Evolutionary conservation across 2,888 invertebrate genomes (phyloP).

Genomic region (Mellilla xanthometata): DNA sequence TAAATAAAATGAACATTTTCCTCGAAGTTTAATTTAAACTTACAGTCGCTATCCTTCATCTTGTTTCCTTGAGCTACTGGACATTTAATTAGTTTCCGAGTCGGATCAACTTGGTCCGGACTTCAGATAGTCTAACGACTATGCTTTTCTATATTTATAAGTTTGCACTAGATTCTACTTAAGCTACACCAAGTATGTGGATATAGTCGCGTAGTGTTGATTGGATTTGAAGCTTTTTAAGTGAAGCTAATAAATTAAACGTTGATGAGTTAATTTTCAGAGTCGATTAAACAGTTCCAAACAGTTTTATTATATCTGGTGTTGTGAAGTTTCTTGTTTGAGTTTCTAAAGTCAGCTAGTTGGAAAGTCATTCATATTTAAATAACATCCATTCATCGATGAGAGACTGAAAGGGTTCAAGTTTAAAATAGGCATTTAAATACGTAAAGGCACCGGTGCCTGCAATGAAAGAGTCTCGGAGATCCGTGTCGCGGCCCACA

Average conservation of each 20-base stretch:
- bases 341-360: slow-evolving; percentile 12
- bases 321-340: slow-evolving; percentile 18
- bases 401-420: slow-evolving; percentile 21
- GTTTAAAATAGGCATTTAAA: slow-evolving; percentile 39
- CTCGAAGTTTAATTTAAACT: slow-evolving; percentile 25
- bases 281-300: too few relatives aligned
- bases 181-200: too few relatives aligned
- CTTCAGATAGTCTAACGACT: too few relatives aligned
- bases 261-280: too few relatives aligned
- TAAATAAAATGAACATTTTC: neutral
- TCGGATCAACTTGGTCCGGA: slow-evolving; percentile 39
- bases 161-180: too few relatives aligned
- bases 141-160: too few relatives aligned
- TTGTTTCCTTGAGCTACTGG: slow-evolving; percentile 39
- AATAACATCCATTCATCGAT: slow-evolving; percentile 21
- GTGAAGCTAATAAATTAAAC: too few relatives aligned
- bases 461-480: slow-evolving; percentile 43
- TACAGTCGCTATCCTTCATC: slow-evolving; percentile 35
- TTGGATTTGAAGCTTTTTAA: too few relatives aligned
- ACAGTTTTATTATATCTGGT: slow-evolving; percentile 11
- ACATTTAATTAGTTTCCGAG: slow-evolving; percentile 55
- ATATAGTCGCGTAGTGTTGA: too few relatives aligned
- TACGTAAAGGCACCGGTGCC: slow-evolving; percentile 31
- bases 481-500: slow-evolving; percentile 72
- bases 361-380: slow-evolving; percentile 25